Evolutionary conservation across 2,888 invertebrate species (phyloP).

Genomic region (Metallyticus violacea): DNA sequence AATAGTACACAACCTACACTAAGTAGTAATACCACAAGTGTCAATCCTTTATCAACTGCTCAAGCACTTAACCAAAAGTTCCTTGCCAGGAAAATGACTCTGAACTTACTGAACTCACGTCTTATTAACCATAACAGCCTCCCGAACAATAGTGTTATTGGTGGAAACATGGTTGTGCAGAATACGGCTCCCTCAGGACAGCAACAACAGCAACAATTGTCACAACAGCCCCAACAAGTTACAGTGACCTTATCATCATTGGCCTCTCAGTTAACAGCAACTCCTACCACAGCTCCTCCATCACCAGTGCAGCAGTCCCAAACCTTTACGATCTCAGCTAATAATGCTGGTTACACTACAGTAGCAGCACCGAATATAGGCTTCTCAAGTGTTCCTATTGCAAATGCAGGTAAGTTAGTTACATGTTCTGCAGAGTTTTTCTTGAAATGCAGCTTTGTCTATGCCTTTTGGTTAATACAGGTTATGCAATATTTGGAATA

Average conservation of each 20-base stretch:
- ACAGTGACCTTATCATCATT: slow-evolving; percentile 50
- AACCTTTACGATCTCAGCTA: slow-evolving; percentile 24
- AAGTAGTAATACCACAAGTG: slow-evolving; percentile 42
- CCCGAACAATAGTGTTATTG: slow-evolving; percentile 40
- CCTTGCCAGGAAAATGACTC: slow-evolving; percentile 55
- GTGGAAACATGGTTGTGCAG: neutral
- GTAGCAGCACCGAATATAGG: slow-evolving; percentile 8
- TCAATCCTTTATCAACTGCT: neutral
- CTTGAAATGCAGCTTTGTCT: no score
- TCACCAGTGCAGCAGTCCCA: slow-evolving; percentile 34
- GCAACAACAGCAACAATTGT: neutral
- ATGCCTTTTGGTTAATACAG: no score
- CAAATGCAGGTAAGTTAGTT: neutral
- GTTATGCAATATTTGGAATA: no score
- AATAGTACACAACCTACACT: slow-evolving; percentile 43
- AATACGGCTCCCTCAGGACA: neutral
- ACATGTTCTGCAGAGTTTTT: neutral
- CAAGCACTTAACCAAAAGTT: slow-evolving; percentile 41
- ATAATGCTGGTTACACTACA: slow-evolving; percentile 15
- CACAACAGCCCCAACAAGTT: slow-evolving; percentile 39
- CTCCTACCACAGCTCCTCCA: slow-evolving; percentile 37
- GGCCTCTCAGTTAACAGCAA: slow-evolving; percentile 48
- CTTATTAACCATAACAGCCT: slow-evolving; percentile 47
- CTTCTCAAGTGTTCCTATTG: slow-evolving; percentile 14
- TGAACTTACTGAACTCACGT: slow-evolving; percentile 50